A percentile compares a stretch with the other conserved stretches of the same genome.
Evolutionary conservation across 1,140 invertebrate species (phyloP).

Genomic region (Caenorhabditis brenneri): DNA sequence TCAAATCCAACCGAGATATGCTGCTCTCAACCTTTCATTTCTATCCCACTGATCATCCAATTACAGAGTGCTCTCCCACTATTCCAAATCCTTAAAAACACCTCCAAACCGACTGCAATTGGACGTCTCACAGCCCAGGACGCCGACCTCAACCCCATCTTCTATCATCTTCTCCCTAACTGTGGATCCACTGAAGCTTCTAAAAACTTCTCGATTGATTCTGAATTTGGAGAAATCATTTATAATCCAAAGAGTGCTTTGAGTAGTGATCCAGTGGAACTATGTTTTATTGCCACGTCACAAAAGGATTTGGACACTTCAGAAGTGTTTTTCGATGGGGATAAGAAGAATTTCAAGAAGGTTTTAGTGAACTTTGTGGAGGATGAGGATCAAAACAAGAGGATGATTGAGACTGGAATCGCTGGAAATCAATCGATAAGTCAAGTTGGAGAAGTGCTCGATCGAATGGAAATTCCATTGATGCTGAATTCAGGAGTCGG

Average conservation of each 20-base stretch:
- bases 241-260: not conserved
- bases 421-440: not conserved
- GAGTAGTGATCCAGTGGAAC: not conserved
- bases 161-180: not conserved
- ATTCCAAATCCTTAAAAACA: not conserved
- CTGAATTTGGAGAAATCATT: not conserved
- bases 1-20: too few species aligned
- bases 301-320: slow-evolving; percentile 16
- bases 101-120: not conserved
- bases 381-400: not conserved
- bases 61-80: slow-evolving; percentile 3
- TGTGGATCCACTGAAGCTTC: not conserved
- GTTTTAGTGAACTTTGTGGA: not conserved
- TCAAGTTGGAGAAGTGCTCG: not conserved
- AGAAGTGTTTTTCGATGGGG: slow-evolving; percentile 27
- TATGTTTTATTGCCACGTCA: not conserved
- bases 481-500: not conserved
- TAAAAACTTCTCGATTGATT: not conserved
- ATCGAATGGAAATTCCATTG: not conserved
- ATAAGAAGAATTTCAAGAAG: not conserved
- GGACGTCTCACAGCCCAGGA: not conserved
- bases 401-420: not conserved
- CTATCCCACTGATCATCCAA: too few species aligned
- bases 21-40: not conserved
- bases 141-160: not conserved